Evolutionary conservation across 2,113 vertebrate species (phyloP).

Genomic region (Daboia siamensis): DNA sequence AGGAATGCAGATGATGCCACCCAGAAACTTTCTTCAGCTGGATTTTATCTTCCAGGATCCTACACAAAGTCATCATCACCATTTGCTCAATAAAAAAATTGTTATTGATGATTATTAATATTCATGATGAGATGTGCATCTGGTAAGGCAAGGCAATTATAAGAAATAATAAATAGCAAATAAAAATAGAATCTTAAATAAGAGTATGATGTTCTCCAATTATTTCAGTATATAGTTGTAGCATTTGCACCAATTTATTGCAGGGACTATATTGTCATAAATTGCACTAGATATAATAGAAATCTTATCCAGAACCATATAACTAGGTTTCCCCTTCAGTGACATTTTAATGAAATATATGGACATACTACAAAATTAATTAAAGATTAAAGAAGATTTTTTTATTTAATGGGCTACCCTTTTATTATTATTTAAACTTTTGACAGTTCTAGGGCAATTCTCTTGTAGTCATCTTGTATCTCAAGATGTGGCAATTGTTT

Average conservation of each 20-base stretch:
- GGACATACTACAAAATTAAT: background rate
- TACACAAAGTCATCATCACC: background rate
- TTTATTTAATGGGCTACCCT: background rate
- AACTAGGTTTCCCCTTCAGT: background rate
- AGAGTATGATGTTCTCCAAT: background rate
- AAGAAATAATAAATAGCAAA: background rate
- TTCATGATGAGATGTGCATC: background rate
- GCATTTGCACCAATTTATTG: background rate
- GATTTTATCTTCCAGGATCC: background rate
- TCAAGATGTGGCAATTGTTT: background rate
- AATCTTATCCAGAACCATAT: background rate
- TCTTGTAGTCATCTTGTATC: background rate
- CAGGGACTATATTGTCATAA: background rate
- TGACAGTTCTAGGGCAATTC: background rate
- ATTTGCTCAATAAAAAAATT: background rate
- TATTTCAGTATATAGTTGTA: background rate
- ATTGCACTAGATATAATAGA: background rate
- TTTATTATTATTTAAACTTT: background rate
- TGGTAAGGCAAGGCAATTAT: background rate
- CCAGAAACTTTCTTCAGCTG: background rate
- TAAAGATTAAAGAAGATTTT: background rate
- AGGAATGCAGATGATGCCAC: background rate
- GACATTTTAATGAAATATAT: background rate
- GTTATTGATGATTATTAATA: background rate
- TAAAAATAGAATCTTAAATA: background rate